phyloP scores from a whole-genome alignment of 2,113 vertebrate species.

The Pygoscelis adeliae region DNA sequence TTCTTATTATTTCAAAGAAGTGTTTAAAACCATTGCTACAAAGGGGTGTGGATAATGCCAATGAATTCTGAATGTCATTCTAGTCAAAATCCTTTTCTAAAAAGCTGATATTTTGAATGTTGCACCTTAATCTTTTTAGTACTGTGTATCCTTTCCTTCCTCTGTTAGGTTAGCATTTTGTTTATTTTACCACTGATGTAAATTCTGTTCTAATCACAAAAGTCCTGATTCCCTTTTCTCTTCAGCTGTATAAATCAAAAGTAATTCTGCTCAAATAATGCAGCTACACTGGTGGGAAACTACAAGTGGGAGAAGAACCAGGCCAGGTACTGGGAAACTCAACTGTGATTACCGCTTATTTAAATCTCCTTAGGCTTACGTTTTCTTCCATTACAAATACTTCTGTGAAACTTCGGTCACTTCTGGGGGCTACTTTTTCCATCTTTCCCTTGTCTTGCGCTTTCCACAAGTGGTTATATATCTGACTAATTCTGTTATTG shows the following conservation, averaged over 20 bases:
- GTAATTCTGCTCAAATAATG: background rate
- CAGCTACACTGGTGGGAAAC: background rate
- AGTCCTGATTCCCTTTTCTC: background rate
- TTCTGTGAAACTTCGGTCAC: background rate
- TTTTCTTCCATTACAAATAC: background rate
- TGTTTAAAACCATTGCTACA: background rate
- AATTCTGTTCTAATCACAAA: background rate
- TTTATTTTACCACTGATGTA: background rate
- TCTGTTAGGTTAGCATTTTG: background rate
- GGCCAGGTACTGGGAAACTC: background rate
- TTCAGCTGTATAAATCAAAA: constrained; percentile 9
- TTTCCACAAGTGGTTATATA: background rate
- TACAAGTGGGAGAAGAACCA: background rate
- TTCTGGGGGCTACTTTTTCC: background rate
- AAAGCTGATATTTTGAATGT: background rate
- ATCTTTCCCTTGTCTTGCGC: background rate
- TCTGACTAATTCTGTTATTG: background rate
- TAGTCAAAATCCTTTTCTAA: background rate
- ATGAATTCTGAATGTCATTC: background rate
- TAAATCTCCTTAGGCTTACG: background rate
- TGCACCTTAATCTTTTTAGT: background rate
- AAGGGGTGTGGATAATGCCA: background rate
- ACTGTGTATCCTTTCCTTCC: background rate
- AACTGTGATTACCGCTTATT: background rate
- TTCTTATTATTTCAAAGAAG: background rate